Base-by-base conservation (phyloP, 1,140 invertebrate species). In the Papilio xuthus region DNA sequence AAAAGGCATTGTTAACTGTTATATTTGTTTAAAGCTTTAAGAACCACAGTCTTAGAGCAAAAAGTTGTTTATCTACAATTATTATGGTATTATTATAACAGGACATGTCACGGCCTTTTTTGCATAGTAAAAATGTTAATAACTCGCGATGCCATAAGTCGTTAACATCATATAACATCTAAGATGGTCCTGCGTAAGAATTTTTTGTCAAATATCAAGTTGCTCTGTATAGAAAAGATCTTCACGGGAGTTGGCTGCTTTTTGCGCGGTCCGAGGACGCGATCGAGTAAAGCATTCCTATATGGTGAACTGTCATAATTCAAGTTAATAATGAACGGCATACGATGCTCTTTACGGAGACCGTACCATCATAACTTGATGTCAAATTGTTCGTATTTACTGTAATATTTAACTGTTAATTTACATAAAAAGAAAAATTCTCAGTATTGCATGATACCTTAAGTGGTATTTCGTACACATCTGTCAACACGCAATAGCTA, bases 251-350 rank as follows among this genome's bases (percentile, higher is more conserved):
- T 85, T 85, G 84, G 80, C 77, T 83, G 85, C 87, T 90, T 92
- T 92, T 92, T 89, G 82, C 81, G 67, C 37, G 78, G 77, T 79
- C 81, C 83, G 83, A 78, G 83, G 83, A 84, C 81, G 78, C 86
- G 84, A 84, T 86, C 89, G 88, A 86, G 87, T 88, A 88, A 91
- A 87, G 82, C 87, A 88, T 88, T 89, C 89, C 80, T 94, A 94
- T 92, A 93, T 87, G 92, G 91, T 83, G 85, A 89, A 90, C 91
- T 93, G 90, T 94, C 90, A 93, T 94, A 94, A 94, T 94, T 94
- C 93, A 93, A 89, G 84, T 87, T 92, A 92, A 92, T 93, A 94
- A 93, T 90, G 90, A 88, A 87, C 70, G 80, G 84, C 82, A 84
- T 84, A 87, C 87, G 88, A 89, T 89, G 83, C 84, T 88, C 90